Base-by-base conservation (phyloP, 2,797 vertebrate genomes). In the Trachurus trachurus region DNA sequence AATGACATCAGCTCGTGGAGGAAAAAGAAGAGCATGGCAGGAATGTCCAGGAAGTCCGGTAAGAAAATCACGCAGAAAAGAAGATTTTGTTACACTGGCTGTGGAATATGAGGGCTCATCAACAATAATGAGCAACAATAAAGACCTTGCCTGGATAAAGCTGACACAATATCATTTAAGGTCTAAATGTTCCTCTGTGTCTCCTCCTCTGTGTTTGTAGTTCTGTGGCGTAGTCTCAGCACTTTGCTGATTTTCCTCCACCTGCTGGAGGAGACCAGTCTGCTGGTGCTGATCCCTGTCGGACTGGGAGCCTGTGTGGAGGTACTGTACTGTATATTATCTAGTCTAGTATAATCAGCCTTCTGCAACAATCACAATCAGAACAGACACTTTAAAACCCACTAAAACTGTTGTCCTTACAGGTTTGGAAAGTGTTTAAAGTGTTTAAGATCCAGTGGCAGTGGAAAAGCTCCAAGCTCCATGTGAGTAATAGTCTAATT, bases 361-460 rank as follows among this genome's bases (percentile, higher is more conserved):
- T 26, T 13, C 2, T 34, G 4, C 10, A 17, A 56, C 17, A 74
- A 49, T 15, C 16, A 50, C 80, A 22, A n/a, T 31, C 7, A 9
- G 3, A 61, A 26, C 11, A 17, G n/a, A 29, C 11, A n/a, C 1
- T 17, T 80, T 61, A 29, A 67, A 67, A 67, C n/a, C 16, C 4
- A 31, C 10, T 66, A 6, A 29, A 37, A 13, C 6, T 57, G 29
- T 72, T 16, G 5, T 70, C 29, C 64, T 21, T 26, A 10, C 81
- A 99, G 98, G 94, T 98, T 3, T 99, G 98, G 97, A 99, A 99
- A 87, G 95, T 99, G 70, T 98, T 97, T 77, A 98, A 96, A 83
- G 96, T 97, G 12, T 93, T 96, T 93, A 96, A 97, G 85, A 95
- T 97, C 92, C 95, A 94, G 5, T 44, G 96, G 19, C 84, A 86